phyloP scores from a whole-genome alignment of 2,113 vertebrate genomes.

The Microtus oregoni region DNA sequence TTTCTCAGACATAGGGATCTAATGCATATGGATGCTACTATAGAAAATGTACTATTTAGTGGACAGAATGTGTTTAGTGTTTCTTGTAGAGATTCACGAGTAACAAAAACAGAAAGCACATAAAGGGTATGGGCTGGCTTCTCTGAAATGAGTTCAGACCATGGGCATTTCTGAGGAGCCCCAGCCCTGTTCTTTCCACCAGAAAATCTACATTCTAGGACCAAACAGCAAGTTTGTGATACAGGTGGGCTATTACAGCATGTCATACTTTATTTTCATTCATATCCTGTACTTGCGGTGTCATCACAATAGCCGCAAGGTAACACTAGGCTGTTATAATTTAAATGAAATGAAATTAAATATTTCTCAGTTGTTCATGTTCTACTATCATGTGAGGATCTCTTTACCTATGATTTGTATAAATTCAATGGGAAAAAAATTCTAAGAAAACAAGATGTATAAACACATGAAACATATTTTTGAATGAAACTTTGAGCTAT shows the following conservation, averaged over 20 bases:
- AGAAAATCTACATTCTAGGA: background rate
- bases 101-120: background rate
- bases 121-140: background rate
- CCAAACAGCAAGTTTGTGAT: background rate
- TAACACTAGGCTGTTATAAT: background rate
- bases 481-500: background rate
- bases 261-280: background rate
- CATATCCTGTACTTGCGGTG: background rate
- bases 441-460: background rate
- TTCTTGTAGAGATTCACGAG: background rate
- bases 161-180: background rate
- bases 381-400: background rate
- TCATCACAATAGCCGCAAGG: background rate
- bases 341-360: background rate
- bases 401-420: background rate
- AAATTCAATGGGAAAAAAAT: background rate
- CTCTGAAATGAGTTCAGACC: background rate
- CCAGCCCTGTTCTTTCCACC: rapidly evolving
- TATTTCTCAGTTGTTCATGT: background rate
- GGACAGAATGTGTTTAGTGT: rapidly evolving
- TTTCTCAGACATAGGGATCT: background rate
- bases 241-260: background rate
- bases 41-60: too few relatives aligned
- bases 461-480: background rate
- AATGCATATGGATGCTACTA: background rate